phyloP scores from a whole-genome alignment of 2,113 vertebrate genomes.

The Paradoxurus hermaphroditus region DNA sequence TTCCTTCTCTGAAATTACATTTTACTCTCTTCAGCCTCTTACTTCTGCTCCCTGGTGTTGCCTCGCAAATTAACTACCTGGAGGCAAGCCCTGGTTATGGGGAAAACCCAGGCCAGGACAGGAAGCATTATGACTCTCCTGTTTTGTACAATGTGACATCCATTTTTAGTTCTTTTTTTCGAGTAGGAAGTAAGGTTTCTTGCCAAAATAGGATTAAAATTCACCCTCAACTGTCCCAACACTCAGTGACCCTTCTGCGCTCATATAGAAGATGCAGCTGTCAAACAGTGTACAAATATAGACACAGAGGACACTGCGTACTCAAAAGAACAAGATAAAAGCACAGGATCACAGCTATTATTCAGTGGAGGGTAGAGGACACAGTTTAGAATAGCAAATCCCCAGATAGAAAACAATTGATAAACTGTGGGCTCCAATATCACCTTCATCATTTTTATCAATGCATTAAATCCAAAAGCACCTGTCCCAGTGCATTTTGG shows the following conservation, averaged over 20 bases:
- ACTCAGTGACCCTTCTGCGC: background rate
- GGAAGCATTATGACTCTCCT: background rate
- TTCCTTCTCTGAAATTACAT: background rate
- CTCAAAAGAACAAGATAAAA: background rate
- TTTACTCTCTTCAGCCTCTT: background rate
- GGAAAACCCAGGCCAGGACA: background rate
- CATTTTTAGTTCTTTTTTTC: background rate
- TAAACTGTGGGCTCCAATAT: background rate
- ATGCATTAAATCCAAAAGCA: background rate
- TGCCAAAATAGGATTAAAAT: background rate
- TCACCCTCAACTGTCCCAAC: background rate
- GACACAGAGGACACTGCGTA: background rate
- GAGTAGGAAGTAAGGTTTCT: background rate
- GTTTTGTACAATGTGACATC: background rate
- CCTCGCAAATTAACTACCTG: background rate
- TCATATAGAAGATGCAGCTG: background rate
- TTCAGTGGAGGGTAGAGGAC: background rate
- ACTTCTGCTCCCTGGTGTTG: background rate
- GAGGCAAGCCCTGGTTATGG: background rate
- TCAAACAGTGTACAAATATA: background rate
- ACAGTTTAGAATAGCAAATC: background rate
- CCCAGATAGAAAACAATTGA: background rate
- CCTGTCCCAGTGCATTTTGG: rapidly evolving
- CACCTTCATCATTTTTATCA: background rate
- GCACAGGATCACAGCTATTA: background rate